Conservation (phyloP, 2,888 invertebrate genomes). For the Limulus polyphemus region DNA sequence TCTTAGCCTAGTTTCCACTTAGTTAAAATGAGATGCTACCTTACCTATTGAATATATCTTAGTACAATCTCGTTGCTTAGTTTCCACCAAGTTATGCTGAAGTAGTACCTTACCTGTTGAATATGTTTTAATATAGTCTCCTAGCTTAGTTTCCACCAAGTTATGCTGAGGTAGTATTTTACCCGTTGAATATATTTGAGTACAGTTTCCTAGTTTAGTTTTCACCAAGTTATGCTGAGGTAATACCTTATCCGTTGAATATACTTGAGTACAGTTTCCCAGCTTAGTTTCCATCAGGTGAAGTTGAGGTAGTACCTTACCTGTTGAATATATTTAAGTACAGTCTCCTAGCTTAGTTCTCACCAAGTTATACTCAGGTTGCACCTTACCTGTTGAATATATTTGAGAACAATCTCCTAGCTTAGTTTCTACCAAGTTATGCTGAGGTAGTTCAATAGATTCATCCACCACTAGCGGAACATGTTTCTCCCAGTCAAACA, state of each 20-base stretch:
- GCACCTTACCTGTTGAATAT: constrained; percentile 72
- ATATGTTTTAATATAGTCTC: too few relatives aligned
- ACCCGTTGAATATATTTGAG: constrained; percentile 84
- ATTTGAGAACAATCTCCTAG: constrained; percentile 85
- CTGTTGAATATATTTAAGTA: constrained; percentile 80
- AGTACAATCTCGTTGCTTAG: too few relatives aligned
- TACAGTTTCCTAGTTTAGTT: too few relatives aligned
- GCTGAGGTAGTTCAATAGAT: constrained; percentile 78
- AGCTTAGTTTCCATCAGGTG: too few relatives aligned
- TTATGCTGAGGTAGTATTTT: constrained; percentile 17
- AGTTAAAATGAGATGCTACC: too few relatives aligned
- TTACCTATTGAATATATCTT: too few relatives aligned
- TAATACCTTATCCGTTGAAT: constrained; percentile 80
- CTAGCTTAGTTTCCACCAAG: too few relatives aligned
- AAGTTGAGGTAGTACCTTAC: constrained; percentile 36
- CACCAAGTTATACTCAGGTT: constrained; percentile 74
- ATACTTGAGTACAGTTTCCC: constrained; percentile 54
- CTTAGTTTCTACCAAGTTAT: constrained; percentile 70
- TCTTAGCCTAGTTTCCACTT: too few relatives aligned
- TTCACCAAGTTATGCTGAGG: too few relatives aligned
- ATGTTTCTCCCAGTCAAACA: constrained; percentile 84
- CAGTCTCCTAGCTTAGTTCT: constrained; percentile 82
- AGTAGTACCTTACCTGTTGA: too few relatives aligned
- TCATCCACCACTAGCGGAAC: constrained; percentile 77
- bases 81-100: too few relatives aligned